Conservation (phyloP, 2,888 invertebrate genomes). For the Latrodectus hesperus region DNA sequence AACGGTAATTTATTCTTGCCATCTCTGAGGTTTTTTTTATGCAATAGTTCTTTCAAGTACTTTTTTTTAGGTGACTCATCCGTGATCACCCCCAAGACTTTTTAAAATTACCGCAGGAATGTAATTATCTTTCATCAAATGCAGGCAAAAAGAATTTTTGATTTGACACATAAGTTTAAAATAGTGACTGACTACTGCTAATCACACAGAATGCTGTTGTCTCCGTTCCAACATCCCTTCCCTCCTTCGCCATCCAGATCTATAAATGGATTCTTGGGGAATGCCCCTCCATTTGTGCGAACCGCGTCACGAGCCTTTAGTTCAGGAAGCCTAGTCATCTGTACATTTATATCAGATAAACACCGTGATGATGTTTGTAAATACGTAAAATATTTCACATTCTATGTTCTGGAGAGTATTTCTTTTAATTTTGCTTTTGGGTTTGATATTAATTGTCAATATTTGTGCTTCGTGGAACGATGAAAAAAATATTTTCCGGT, state of each 20-base stretch:
- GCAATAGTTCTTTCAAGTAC: too few species aligned
- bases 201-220: conserved; percentile 64
- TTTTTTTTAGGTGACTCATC: too few species aligned
- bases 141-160: conserved; percentile 18
- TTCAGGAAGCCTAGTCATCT: not conserved
- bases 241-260: conserved; percentile 16
- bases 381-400: too few species aligned
- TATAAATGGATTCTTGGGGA: conserved; percentile 58
- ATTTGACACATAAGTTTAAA: conserved; percentile 67
- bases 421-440: too few species aligned
- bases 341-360: too few species aligned
- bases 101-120: not conserved
- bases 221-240: conserved; percentile 40
- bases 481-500: too few species aligned
- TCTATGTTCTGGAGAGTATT: too few species aligned
- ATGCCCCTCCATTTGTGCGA: conserved; percentile 46
- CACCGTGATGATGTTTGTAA: too few species aligned
- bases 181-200: conserved; percentile 64
- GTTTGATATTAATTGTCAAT: too few species aligned
- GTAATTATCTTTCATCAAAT: conserved; percentile 2
- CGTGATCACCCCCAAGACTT: not conserved
- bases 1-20: too few species aligned
- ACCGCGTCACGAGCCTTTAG: not conserved
- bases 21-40: too few species aligned
- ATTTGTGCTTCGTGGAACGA: too few species aligned